These are phyloP conservation scores for Mionectes macconnelli DNA, from an alignment of 2,113 vertebrate species.

Conservation along the genomic window DNA sequence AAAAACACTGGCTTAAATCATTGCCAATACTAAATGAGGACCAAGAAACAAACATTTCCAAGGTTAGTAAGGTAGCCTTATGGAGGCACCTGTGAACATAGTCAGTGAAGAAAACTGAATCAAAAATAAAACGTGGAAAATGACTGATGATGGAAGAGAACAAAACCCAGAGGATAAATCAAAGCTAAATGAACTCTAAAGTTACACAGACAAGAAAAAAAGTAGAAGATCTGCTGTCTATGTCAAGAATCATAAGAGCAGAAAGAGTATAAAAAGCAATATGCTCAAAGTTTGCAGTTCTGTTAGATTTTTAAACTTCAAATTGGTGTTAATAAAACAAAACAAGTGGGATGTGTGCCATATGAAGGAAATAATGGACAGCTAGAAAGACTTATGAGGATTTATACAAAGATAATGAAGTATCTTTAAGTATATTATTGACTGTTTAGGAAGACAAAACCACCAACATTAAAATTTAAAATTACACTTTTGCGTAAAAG, in stretches of 20 bases:
- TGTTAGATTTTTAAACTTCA: background rate
- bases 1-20: background rate
- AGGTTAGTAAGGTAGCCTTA: background rate
- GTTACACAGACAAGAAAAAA: background rate
- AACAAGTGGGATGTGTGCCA: background rate
- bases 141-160: background rate
- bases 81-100: background rate
- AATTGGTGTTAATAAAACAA: background rate
- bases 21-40: background rate
- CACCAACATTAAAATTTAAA: background rate
- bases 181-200: background rate
- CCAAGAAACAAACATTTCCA: background rate
- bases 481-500: background rate
- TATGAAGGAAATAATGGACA: background rate
- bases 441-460: background rate
- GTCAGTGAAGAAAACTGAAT: background rate
- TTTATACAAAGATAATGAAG: background rate
- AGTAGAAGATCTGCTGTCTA: background rate
- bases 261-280: background rate
- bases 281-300: background rate
- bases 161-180: background rate
- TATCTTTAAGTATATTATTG: background rate
- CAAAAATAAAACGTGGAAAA: background rate
- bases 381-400: background rate
- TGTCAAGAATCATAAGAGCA: background rate